Conservation (phyloP, 2,888 invertebrate genomes). For the Ptilodon capucinus region DNA sequence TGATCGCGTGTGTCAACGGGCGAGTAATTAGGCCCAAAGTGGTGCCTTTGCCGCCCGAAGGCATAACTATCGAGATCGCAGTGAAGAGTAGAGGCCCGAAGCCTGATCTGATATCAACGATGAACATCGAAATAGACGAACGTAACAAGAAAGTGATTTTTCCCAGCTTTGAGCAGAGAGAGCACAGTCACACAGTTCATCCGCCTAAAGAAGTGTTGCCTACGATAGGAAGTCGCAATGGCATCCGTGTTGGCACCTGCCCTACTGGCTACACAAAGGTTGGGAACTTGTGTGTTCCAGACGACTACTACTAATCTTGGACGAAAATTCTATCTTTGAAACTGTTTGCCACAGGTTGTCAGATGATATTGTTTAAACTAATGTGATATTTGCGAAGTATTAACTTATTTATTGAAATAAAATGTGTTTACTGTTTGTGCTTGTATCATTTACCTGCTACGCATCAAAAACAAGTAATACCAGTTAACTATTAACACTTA, state of each 20-base stretch:
- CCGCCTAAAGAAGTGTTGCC: slow-evolving; percentile 1
- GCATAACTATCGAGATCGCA: slow-evolving; percentile 2
- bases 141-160: neutral
- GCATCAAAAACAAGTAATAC: too few relatives aligned
- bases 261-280: slow-evolving; percentile 5
- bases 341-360: too few relatives aligned
- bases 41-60: slow-evolving; percentile 1
- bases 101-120: slow-evolving; percentile 3
- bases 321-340: too few relatives aligned
- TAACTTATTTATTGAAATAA: neutral
- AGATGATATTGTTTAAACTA: neutral
- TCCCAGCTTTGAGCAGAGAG: neutral
- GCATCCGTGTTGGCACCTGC: slow-evolving; percentile 14
- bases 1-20: slow-evolving; percentile 8
- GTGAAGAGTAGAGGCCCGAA: slow-evolving; percentile 3
- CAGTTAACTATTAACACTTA: too few relatives aligned
- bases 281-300: slow-evolving; percentile 14
- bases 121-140: slow-evolving; percentile 12
- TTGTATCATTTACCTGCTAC: neutral
- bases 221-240: slow-evolving; percentile 9
- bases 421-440: neutral
- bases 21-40: slow-evolving; percentile 2
- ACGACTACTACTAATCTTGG: slow-evolving; percentile 13
- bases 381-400: neutral
- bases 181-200: neutral